Evolutionary conservation across 1,140 invertebrate species (phyloP).

Genomic region (Megathymus violae): DNA sequence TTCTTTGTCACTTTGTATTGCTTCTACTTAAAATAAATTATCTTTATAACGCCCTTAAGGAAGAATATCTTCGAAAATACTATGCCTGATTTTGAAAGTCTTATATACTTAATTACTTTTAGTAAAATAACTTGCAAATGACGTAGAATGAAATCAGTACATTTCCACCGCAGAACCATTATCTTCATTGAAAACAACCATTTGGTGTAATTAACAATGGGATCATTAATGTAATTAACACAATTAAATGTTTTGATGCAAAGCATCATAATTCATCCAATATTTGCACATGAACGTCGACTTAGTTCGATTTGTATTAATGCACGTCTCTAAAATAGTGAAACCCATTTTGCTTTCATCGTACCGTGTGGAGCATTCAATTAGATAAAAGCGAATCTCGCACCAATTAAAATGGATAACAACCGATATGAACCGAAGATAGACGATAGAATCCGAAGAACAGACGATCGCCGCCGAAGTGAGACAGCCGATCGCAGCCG

Average conservation of each 20-base stretch:
- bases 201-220: constrained; percentile 23
- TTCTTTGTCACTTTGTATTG: too few relatives aligned
- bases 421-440: constrained; percentile 42
- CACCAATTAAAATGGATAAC: constrained; percentile 55
- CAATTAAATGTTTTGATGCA: constrained; percentile 12
- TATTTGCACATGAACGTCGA: constrained; percentile 7
- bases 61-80: too few relatives aligned
- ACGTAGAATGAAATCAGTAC: constrained; percentile 7
- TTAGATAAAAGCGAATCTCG: constrained; percentile 50
- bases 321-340: constrained; percentile 35
- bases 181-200: constrained; percentile 8
- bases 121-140: background rate
- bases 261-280: constrained; percentile 6
- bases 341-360: constrained; percentile 43
- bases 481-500: constrained; percentile 42
- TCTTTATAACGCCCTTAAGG: too few relatives aligned
- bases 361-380: constrained; percentile 35
- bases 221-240: constrained; percentile 11
- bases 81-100: too few relatives aligned
- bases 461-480: constrained; percentile 43
- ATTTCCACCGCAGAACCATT: constrained; percentile 11
- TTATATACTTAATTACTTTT: too few relatives aligned
- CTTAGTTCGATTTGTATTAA: constrained; percentile 37
- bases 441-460: constrained; percentile 43
- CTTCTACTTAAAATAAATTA: too few relatives aligned